These are phyloP conservation scores for Cylas formicarius DNA, from an alignment of 1,140 invertebrate species.

Conservation along the genomic window DNA sequence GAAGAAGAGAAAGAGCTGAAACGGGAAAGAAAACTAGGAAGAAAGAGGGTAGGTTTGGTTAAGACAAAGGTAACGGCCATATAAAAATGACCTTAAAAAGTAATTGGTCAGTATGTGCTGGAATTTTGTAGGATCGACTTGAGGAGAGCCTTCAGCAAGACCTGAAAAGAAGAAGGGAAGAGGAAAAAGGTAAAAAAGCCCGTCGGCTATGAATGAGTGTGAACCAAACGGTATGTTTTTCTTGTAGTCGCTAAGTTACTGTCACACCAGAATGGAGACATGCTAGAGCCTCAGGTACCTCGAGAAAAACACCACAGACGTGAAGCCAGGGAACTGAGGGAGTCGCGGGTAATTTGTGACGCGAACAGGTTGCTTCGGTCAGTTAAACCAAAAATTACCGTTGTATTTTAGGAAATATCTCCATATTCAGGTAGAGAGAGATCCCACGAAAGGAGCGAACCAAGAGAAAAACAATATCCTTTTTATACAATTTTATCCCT, in stretches of 20 bases:
- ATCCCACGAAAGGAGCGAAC: constrained; percentile 58
- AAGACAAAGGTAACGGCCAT: background rate
- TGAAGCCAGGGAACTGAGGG: constrained; percentile 36
- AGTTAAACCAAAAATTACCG: constrained; percentile 18
- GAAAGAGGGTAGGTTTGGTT: constrained; percentile 57
- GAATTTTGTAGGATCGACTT: constrained; percentile 52
- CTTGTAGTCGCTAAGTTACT: constrained; percentile 41
- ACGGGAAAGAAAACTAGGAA: constrained; percentile 66
- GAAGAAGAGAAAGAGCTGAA: constrained; percentile 64
- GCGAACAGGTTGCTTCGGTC: constrained; percentile 9
- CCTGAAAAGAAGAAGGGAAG: constrained; percentile 60
- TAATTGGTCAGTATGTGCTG: background rate
- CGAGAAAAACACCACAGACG: constrained; percentile 53
- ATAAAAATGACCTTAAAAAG: background rate
- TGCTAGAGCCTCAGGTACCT: constrained; percentile 42
- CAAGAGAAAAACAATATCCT: constrained; percentile 75
- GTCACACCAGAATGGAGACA: constrained; percentile 51
- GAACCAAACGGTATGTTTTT: constrained; percentile 6
- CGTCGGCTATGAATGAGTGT: constrained; percentile 11
- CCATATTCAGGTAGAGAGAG: constrained; percentile 49
- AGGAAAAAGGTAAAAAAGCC: constrained; percentile 69
- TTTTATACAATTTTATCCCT: no score
- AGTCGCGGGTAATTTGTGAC: constrained; percentile 1
- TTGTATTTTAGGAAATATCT: constrained; percentile 60
- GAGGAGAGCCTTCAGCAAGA: constrained; percentile 58